Evolutionary conservation across 2,113 vertebrate species (phyloP), one percentile per base, ranked within the genome.

Genomic region (Trogon surrucura): DNA sequence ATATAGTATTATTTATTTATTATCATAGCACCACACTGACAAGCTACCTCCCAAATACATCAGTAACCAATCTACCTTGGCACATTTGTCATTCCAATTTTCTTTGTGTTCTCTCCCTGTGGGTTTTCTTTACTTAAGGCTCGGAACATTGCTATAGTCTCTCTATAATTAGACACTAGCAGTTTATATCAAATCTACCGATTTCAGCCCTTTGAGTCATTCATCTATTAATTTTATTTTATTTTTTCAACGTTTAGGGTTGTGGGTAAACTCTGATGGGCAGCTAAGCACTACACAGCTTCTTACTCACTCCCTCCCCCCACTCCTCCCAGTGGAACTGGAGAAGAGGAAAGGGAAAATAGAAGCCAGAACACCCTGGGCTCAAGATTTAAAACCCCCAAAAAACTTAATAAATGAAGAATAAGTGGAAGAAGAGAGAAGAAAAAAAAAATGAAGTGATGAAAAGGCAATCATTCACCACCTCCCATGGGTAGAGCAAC

Each of bases 1-100:
- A 62, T 30, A 36, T 6, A 21, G 25, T 19, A 14, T 94, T 96
- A 90, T 88, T 90, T 95, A 83, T 93, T 94, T 92, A 65, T 88
- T 86, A 41, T 84, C 45, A 13, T 10, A 56, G 13, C 22, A 70
- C 45, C n/a, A 41, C 1, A 2, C 41, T 77, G 67, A 69, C 61
- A 90, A 61, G 16, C 44, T 79, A n/a, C 47, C 47, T 86, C 56
- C 56, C 45, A 80, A 74, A 88, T 71, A 32, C 60, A 74, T 80
- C 64, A 67, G 56, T 71, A 58, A 61, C 80, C 65, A 74, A 61
- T 44, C 60, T 79, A 34, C 61, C 38, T n/a, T 34, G 54, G 4
- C 64, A 57, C 16, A 25, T 85, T 83, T 74, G 16, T 65, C 16
- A 47, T 80, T 83, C 27, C 20, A 25, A 4, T 85, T 90, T 74